phyloP scores from a whole-genome alignment of 2,888 invertebrate genomes.

The Ectemnius lituratus region DNA sequence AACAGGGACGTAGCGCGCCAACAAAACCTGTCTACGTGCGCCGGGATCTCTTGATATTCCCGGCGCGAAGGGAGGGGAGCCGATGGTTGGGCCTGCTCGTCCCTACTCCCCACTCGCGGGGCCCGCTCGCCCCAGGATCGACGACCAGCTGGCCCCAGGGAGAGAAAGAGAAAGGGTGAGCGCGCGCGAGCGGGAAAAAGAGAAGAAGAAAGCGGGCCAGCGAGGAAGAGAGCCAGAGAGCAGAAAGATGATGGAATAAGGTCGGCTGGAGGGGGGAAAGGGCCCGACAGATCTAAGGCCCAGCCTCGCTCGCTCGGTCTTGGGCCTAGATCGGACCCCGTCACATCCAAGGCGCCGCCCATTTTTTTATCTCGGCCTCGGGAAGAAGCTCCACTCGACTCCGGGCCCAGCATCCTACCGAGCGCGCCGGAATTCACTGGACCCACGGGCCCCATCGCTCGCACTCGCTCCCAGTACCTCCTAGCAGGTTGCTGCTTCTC shows the following conservation, averaged over 20 bases:
- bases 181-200: neutral
- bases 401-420: slow-evolving; percentile 12
- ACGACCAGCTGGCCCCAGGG: slow-evolving; percentile 18
- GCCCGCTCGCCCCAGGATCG: slow-evolving; percentile 26
- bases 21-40: slow-evolving; percentile 41
- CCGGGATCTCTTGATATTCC: slow-evolving; percentile 71
- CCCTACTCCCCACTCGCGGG: slow-evolving; percentile 39
- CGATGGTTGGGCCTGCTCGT: slow-evolving; percentile 62
- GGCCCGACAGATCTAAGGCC: slow-evolving; percentile 66
- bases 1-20: slow-evolving; percentile 10
- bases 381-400: slow-evolving; percentile 43
- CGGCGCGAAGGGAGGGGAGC: slow-evolving; percentile 71
- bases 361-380: slow-evolving; percentile 73
- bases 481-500: slow-evolving; percentile 20
- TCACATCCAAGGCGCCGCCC: slow-evolving; percentile 76
- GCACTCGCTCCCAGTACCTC: slow-evolving; percentile 46
- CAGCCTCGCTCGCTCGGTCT: slow-evolving; percentile 63
- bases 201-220: slow-evolving; percentile 14
- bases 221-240: slow-evolving; percentile 3
- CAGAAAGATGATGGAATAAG: neutral
- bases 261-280: slow-evolving; percentile 48
- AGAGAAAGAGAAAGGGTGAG: slow-evolving; percentile 21
- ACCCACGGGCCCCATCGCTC: slow-evolving; percentile 13
- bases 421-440: slow-evolving; percentile 54
- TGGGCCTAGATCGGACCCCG: slow-evolving; percentile 62